Percentiles rank a stretch among this genome's conserved stretches.
phyloP scores from a whole-genome alignment of 2,888 invertebrate genomes.

The Pseudolycoriella hygida region DNA sequence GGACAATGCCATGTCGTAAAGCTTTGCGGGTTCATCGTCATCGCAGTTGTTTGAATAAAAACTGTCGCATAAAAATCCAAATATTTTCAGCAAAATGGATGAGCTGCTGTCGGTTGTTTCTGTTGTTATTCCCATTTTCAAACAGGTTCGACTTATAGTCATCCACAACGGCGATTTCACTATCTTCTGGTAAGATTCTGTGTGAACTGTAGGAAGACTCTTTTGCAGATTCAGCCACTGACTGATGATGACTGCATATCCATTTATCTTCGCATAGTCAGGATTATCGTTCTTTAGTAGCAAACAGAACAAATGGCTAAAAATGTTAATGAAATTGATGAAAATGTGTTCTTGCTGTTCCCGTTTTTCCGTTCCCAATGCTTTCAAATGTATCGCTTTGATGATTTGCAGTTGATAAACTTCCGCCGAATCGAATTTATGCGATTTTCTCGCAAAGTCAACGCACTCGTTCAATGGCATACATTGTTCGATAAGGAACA shows the following conservation, averaged over 20 bases:
- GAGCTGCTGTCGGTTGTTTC: slow-evolving; percentile 23
- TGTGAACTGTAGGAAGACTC: slow-evolving; percentile 4
- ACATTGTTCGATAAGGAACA: slow-evolving; percentile 38
- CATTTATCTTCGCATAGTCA: slow-evolving; percentile 21
- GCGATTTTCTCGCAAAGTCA: slow-evolving; percentile 37
- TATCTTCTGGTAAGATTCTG: slow-evolving; percentile 18
- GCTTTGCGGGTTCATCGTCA: slow-evolving; percentile 31
- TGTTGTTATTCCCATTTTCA: slow-evolving; percentile 46
- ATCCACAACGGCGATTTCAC: slow-evolving; percentile 34
- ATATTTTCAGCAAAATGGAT: slow-evolving; percentile 33
- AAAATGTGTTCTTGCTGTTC: slow-evolving; percentile 23
- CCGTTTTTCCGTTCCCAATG: background rate
- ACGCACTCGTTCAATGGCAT: slow-evolving; percentile 38
- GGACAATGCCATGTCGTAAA: slow-evolving; percentile 56
- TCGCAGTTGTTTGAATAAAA: slow-evolving; percentile 35
- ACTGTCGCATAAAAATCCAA: slow-evolving; percentile 37
- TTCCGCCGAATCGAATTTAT: slow-evolving; percentile 44
- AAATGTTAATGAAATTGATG: slow-evolving; percentile 35
- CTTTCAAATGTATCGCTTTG: slow-evolving; percentile 35
- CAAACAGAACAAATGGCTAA: slow-evolving; percentile 32
- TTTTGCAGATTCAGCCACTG: slow-evolving; percentile 18
- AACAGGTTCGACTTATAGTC: slow-evolving; percentile 40
- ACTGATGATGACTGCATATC: slow-evolving; percentile 24
- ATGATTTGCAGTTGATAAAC: slow-evolving; percentile 37
- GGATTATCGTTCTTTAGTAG: slow-evolving; percentile 31